Evolutionary conservation across 2,113 vertebrate species (phyloP).

Genomic region (Muscicapa adusta): DNA sequence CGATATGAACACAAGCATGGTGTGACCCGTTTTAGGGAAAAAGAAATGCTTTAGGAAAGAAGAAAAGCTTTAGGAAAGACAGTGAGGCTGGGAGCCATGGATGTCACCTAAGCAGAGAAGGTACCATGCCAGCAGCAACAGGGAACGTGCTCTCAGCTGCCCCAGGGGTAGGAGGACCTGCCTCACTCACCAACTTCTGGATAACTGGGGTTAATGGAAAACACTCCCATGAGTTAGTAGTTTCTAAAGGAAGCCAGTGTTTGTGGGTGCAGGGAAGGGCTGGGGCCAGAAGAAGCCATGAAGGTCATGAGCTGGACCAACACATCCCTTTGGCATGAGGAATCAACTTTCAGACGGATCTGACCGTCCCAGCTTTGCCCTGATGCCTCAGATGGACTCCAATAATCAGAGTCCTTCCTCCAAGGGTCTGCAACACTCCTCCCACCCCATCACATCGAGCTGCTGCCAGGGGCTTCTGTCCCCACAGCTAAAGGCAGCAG

Average conservation of each 20-base stretch:
- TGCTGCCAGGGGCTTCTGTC: background rate
- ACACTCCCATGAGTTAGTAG: background rate
- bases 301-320: background rate
- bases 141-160: background rate
- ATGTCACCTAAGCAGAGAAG: background rate
- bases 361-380: background rate
- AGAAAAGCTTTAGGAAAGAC: background rate
- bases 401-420: background rate
- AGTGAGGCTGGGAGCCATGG: background rate
- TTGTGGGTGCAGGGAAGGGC: background rate
- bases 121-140: background rate
- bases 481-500: background rate
- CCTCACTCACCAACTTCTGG: background rate
- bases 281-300: background rate
- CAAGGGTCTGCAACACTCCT: too few species aligned
- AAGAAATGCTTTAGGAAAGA: background rate
- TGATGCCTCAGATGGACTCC: background rate
- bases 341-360: background rate
- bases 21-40: background rate
- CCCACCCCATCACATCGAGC: fast-evolving
- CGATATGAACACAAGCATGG: fast-evolving
- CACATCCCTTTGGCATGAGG: background rate
- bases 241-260: background rate
- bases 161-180: background rate
- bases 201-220: background rate